Evolutionary conservation across 1,140 invertebrate genomes (phyloP), one percentile per base, ranked within the genome.

Genomic region (Drosophila varians): DNA sequence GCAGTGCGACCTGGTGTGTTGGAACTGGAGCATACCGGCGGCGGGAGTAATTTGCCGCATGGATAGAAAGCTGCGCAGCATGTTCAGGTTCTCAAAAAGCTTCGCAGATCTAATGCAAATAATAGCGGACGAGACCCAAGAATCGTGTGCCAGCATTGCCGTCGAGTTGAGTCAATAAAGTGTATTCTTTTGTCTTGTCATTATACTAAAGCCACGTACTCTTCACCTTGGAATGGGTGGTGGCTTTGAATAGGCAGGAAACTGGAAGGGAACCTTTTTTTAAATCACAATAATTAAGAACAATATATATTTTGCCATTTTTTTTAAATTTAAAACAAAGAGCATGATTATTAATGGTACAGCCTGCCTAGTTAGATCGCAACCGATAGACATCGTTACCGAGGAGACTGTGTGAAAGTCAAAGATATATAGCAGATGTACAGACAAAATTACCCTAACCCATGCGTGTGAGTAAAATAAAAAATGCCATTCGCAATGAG

Each of bases 31-130:
- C 43, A 46, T 77, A 4, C 53, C 68, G 7, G 70, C 90, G 38
- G 89, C 87, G 6, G 90, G 90, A 38, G 90, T 91, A 2, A 61
- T 90, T 25, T 91, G 75, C 38, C 77, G 90, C 16, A 54, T 91
- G 47, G 72, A 91, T 16, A 61, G 14, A 9, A 73, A 77, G n/a
- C 57, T 70, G n/a, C 75, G 82, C 19, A 55, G 38, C 31, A 88
- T 90, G 69, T 90, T 91, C 6, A 77, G 71, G 45, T 90, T 78
- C 49, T 74, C 65, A 4, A 74, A 62, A 54, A 90, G 57, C 40
- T 65, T 88, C 14, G 14, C 68, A 6, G 89, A 90, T 36, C 54
- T 84, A 55, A 62, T 84, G 25, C 61, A 76, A 49, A 45, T 62
- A 58, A 56, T 76, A 43, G 18, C 57, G 14, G 51, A 23, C 23